A percentile compares a stretch with the other conserved stretches of the same genome.
Evolutionary conservation across 2,888 invertebrate genomes (phyloP).

Genomic region (Cantharis rufa): DNA sequence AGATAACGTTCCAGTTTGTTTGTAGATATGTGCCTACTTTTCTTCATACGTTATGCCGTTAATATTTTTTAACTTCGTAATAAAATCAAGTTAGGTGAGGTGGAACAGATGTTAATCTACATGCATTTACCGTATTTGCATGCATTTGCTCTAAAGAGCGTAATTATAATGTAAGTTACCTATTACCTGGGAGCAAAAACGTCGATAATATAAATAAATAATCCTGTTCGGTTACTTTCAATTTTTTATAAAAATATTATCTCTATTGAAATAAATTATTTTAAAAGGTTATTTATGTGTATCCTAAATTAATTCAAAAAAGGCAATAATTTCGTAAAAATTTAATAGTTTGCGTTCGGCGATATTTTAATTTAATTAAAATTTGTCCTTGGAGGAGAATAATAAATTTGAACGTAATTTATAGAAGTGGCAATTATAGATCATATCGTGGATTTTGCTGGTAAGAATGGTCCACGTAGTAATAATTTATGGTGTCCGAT

Average conservation of each 20-base stretch:
- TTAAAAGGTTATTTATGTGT: background rate
- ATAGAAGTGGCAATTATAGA: constrained; percentile 45
- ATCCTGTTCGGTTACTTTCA: background rate
- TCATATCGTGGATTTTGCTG: constrained; percentile 42
- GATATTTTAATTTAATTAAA: constrained; percentile 14
- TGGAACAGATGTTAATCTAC: constrained; percentile 10
- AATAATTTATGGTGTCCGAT: constrained; percentile 33
- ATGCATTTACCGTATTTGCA: constrained; percentile 8
- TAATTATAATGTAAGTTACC: constrained; percentile 5
- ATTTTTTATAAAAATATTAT: background rate
- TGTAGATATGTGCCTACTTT: background rate
- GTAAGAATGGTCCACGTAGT: constrained; percentile 31
- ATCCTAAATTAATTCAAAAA: background rate
- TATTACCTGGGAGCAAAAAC: constrained; percentile 10
- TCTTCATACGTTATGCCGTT: constrained; percentile 4
- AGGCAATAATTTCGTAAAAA: background rate
- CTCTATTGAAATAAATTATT: background rate
- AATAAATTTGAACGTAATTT: constrained; percentile 44
- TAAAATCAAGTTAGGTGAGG: background rate
- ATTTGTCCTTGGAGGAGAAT: constrained; percentile 27
- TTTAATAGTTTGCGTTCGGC: background rate
- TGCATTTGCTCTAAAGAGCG: constrained; percentile 6
- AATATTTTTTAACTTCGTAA: background rate
- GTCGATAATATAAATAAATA: background rate
- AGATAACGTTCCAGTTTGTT: background rate